Evolutionary conservation across 2,888 invertebrate genomes (phyloP), one percentile per base, ranked within the genome.

Genomic region (Chymomyza procnemis): DNA sequence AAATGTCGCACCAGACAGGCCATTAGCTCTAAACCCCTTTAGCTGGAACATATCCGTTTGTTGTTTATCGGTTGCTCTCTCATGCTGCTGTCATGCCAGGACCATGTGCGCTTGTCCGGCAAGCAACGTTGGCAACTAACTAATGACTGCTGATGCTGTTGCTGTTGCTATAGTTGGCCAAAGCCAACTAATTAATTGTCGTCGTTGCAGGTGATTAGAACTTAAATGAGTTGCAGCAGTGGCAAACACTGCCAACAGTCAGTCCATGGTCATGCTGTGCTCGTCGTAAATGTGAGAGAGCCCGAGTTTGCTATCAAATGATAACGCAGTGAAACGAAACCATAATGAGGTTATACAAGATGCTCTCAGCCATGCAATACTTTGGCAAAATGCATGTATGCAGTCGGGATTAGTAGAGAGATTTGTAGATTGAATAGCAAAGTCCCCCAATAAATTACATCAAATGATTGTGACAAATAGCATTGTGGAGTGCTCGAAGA

Each of bases 181-280:
- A 61, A 73, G 70, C 73, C 67, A 64, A 68, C 80, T 82, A 85
- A 81, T 81, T 81, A 81, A 81, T 81, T 80, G 81, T 78, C 80
- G 84, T 81, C 82, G 83, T 85, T 79, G 80, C 83, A 81, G 80
- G 83, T 85, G 85, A 81, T 81, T 81, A 81, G 83, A 85, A 77
- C 83, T 82, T 82, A 79, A 81, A 81, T 79, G 85, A 85, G 80
- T 80, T 80, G 85, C 84, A 73, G 69, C 61, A 68, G 55, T 62
- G 69, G 55, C 67, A 61, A 63, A n/a, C n/a, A n/a, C n/a, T n/a
- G n/a, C n/a, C n/a, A n/a, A n/a, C n/a, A n/a, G n/a, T n/a, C 64
- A 59, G 46, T 34, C 50, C 16, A 57, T 50, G 50, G 50, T 18
- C 50, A 19, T 50, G 19, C 18, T 50, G 50, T 41, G 34, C 12